Evolutionary conservation across 2,888 invertebrate species (phyloP), one percentile per base, ranked within the genome.

Genomic region (Trichogramma evanescens): DNA sequence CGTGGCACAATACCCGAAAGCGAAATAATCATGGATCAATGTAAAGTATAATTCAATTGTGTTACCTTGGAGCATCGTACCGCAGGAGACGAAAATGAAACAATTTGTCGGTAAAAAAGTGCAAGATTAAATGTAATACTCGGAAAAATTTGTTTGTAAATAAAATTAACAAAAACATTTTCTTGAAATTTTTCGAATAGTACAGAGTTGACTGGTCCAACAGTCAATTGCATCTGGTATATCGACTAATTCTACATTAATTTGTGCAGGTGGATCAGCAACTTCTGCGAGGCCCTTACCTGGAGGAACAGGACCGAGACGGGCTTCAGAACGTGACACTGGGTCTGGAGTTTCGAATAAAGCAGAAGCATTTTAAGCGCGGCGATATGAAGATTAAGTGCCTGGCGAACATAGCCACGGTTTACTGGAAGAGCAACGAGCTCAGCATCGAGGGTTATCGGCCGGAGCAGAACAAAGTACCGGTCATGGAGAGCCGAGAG

Each of bases 341-440:
- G 52, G 89, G 87, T 41, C 83, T 93, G 65, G 89, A 91, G 79
- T 93, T 93, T 78, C 85, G 86, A 75, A 91, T 91, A 69, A 86
- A 86, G 71, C 84, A 83, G 69, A 87, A 88, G 78, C 91, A 93
- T 81, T 92, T 93, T 82, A 86, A 86, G 76, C 84, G 85, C 71
- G 91, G 91, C 74, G 91, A 91, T 80, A 84, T 93, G 82, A 93
- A 92, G 80, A 83, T 93, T 72, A 93, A 91, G 83, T 93, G 93
- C 81, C 83, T 91, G 75, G 92, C 93, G 63, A 91, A 89, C 70
- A 92, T 93, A 78, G 90, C 89, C 59, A 89, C 89, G 45, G 87
- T 93, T 50, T 93, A 93, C 79, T 89, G 89, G 87, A 84, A 89
- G 69, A 91, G 89, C 76, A 92, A 93, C 79, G 93, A 93, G 77